Evolutionary conservation across 2,113 vertebrate genomes (phyloP).

Genomic region (Neodon shergylaensis): DNA sequence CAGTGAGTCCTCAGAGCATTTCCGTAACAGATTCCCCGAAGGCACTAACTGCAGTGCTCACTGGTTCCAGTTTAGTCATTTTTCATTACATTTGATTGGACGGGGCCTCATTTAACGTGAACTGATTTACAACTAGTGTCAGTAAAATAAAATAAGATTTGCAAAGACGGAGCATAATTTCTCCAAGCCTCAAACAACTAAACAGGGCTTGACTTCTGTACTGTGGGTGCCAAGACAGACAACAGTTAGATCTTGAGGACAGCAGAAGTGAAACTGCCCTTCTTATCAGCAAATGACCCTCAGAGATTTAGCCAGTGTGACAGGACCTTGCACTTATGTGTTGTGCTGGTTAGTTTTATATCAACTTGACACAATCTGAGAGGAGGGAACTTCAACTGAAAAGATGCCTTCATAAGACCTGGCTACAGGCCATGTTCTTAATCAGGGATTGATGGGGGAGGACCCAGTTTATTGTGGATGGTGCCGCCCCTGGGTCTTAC

Average conservation of each 20-base stretch:
- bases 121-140: neutral
- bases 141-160: neutral
- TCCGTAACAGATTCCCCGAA: no score
- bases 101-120: accelerated
- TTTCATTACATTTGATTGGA: neutral
- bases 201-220: neutral
- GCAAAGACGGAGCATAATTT: neutral
- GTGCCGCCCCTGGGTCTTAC: no score
- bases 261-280: neutral
- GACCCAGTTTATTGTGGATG: no score
- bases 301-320: neutral
- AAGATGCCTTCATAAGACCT: neutral
- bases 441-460: no score
- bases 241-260: neutral
- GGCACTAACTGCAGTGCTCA: neutral
- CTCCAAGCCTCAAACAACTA: neutral
- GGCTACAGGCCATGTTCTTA: no score
- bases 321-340: accelerated
- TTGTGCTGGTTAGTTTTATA: no score
- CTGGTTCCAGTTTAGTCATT: neutral
- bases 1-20: neutral
- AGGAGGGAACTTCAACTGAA: neutral
- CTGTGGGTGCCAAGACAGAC: neutral
- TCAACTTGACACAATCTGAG: neutral
- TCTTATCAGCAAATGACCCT: neutral